Conservation (phyloP, 2,113 vertebrate species). For the Forbesichthys papilliferus region DNA sequence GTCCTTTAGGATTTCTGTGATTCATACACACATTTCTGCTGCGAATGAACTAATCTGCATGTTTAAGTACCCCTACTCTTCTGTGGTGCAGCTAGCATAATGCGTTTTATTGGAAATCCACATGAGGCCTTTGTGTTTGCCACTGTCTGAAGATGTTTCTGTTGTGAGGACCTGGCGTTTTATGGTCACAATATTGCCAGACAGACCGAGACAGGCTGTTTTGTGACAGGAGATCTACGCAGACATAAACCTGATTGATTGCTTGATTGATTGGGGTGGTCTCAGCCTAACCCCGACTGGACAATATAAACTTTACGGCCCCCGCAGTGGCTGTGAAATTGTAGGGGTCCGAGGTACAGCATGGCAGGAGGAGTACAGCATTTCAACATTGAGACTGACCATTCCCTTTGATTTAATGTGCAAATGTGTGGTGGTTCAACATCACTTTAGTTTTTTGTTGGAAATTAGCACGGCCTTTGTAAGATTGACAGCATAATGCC, state of each 20-base stretch:
- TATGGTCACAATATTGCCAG: constrained; percentile 20
- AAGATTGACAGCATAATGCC: too few relatives aligned
- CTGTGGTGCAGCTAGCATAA: constrained; percentile 8
- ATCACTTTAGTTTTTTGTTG: too few relatives aligned
- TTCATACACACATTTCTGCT: too few relatives aligned
- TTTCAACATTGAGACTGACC: too few relatives aligned
- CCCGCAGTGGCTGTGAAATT: constrained; percentile 26
- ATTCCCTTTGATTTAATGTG: too few relatives aligned
- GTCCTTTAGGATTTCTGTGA: too few relatives aligned
- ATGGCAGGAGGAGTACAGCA: too few relatives aligned
- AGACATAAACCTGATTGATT: constrained; percentile 56
- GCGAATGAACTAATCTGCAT: neutral
- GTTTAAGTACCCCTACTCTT: too few relatives aligned
- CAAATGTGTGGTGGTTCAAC: too few relatives aligned
- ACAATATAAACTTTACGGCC: constrained; percentile 61
- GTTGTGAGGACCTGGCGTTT: constrained; percentile 6
- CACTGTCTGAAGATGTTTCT: constrained; percentile 17
- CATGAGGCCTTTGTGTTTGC: neutral
- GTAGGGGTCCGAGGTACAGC: too few relatives aligned
- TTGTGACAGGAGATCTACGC: constrained; percentile 29
- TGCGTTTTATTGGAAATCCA: constrained; percentile 1
- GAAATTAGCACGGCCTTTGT: too few relatives aligned
- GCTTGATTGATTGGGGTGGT: constrained; percentile 44
- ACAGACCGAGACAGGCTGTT: constrained; percentile 8
- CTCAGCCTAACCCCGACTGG: constrained; percentile 43